Conservation (phyloP, 2,113 vertebrate genomes). For the Numida meleagris region DNA sequence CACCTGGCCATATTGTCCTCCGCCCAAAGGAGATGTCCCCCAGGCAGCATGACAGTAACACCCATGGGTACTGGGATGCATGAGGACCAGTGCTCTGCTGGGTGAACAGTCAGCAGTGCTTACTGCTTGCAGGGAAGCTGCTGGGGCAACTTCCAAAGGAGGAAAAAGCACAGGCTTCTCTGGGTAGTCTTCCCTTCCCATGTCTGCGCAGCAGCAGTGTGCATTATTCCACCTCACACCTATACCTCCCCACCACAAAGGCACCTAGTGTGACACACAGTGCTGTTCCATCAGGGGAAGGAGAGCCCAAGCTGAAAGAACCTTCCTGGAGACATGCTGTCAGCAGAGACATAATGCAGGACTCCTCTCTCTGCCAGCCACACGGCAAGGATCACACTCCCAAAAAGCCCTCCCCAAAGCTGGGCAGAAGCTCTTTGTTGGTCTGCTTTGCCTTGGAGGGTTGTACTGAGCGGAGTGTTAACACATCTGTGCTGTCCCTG, state of each 20-base stretch:
- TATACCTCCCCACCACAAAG: background rate
- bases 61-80: background rate
- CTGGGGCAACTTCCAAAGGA: background rate
- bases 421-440: background rate
- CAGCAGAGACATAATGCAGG: background rate
- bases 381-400: background rate
- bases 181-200: background rate
- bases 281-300: background rate
- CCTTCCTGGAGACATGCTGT: background rate
- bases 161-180: background rate
- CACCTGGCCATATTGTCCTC: rapidly evolving
- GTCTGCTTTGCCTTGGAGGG: background rate
- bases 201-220: background rate
- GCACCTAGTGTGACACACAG: background rate
- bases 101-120: background rate
- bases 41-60: background rate
- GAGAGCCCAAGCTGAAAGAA: background rate
- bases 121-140: background rate
- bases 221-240: background rate
- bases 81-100: background rate
- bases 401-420: background rate
- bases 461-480: background rate
- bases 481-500: background rate
- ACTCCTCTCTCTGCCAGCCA: background rate
- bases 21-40: rapidly evolving